Evolutionary conservation across 2,797 vertebrate genomes (phyloP).

Genomic region (Notolepis coatsorum): DNA sequence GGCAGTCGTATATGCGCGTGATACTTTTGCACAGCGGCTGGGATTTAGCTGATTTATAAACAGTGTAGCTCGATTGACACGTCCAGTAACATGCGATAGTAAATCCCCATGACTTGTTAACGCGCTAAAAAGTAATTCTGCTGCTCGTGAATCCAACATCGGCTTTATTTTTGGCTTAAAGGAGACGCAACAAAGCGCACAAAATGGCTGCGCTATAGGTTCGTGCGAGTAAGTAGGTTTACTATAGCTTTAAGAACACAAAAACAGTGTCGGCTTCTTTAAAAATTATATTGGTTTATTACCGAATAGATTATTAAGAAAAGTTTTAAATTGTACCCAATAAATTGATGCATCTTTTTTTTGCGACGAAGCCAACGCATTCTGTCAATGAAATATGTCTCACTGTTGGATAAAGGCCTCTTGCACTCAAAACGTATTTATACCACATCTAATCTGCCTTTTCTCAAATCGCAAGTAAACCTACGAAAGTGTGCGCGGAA

Average conservation of each 20-base stretch:
- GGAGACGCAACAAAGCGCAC: slow-evolving; percentile 87
- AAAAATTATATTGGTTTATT: slow-evolving; percentile 80
- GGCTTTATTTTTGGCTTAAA: slow-evolving; percentile 84
- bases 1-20: neutral
- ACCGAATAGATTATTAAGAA: slow-evolving; percentile 75
- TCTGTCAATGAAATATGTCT: slow-evolving; percentile 76
- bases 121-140: slow-evolving; percentile 22
- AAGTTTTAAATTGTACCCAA: slow-evolving; percentile 72
- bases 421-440: slow-evolving; percentile 65
- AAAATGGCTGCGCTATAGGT: slow-evolving; percentile 70
- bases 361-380: slow-evolving; percentile 59
- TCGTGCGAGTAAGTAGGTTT: slow-evolving; percentile 73
- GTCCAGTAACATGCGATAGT: fast-evolving
- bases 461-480: slow-evolving; percentile 55
- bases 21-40: neutral
- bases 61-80: too few relatives aligned
- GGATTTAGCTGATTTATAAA: slow-evolving; percentile 52
- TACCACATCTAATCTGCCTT: slow-evolving; percentile 56
- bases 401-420: slow-evolving; percentile 75
- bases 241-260: slow-evolving; percentile 87
- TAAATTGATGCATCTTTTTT: slow-evolving; percentile 60
- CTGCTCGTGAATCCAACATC: slow-evolving; percentile 44
- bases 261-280: slow-evolving; percentile 82
- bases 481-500: slow-evolving; percentile 44
- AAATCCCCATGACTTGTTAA: slow-evolving; percentile 48